Base-by-base conservation (phyloP, 2,888 invertebrate species). In the Dusona sp. region DNA sequence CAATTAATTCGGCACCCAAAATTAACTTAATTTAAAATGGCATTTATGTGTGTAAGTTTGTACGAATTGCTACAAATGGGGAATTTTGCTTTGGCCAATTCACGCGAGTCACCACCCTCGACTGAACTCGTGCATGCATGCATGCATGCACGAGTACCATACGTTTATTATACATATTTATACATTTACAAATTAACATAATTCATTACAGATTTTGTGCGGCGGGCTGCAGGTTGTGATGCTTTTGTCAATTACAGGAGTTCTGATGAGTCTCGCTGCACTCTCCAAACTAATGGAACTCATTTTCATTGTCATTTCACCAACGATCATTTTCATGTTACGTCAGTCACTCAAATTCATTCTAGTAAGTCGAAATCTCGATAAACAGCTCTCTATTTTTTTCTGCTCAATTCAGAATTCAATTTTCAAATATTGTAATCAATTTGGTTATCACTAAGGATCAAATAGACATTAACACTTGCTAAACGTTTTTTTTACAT, bases 201-300 rank as follows among this genome's bases (percentile, higher is more conserved):
- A 83, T 74, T 83, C 51, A 83, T 85, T 86, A 29, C 86, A 92
- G 92, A 83, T 89, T 57, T 11, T 90, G 22, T 77, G 85, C 19
- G 81, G 81, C 13, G 80, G 88, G 4, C 57, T 88, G 7, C 88
- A 91, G 84, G 68, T 91, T 25, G 57, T 89, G 22, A 29, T 88
- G n/a, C 83, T 93, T 4, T 38, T 91, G 19, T 88, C 89, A 19
- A 42, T 92, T 11, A 91, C 90, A 22, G 92, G 91, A 25, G 48
- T 91, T 57, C 79, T 93, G 7, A 79, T 90, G 36, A 88, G 90
- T 4, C 57, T 91, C 2, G 91, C 90, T n/a, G 90, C 89, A 1
- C 82, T 91, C 22, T 89, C 91, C 3, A 89, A 89, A 82, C 73
- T 93, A 54, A 86, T 92, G 87, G 92, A 92, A 82, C 61, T 91